Evolutionary conservation across 2,888 invertebrate species (phyloP).

Genomic region (Bellardia bayeri): DNA sequence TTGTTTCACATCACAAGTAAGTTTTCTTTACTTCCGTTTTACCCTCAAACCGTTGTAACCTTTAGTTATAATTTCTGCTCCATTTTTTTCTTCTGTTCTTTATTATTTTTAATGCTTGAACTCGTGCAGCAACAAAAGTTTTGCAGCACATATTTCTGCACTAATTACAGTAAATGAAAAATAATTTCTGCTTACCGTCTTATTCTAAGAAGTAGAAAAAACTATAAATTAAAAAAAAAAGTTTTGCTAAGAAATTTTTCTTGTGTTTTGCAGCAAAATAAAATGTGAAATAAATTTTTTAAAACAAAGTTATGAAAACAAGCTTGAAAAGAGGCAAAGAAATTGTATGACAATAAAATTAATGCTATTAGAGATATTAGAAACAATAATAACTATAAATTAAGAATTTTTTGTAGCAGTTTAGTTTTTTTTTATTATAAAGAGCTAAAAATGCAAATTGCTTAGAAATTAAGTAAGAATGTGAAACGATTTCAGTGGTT

Average conservation of each 20-base stretch:
- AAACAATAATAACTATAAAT: conserved; percentile 24
- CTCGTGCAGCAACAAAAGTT: conserved; percentile 43
- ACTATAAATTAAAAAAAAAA: conserved; percentile 23
- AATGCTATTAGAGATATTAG: conserved; percentile 49
- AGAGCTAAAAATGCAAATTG: background rate
- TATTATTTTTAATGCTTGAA: conserved; percentile 35
- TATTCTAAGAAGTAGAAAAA: conserved; percentile 17
- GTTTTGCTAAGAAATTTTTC: conserved; percentile 47
- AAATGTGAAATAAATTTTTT: conserved; percentile 30
- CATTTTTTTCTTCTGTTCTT: conserved; percentile 25
- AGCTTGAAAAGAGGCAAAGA: background rate
- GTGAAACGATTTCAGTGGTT: too few species aligned
- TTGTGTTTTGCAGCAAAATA: conserved; percentile 4
- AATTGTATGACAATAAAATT: conserved; percentile 57
- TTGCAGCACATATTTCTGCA: conserved; percentile 69
- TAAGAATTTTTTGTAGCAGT: background rate
- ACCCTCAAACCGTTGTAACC: conserved; percentile 41
- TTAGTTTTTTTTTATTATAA: background rate
- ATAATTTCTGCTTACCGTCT: conserved; percentile 67
- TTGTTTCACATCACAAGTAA: conserved; percentile 56
- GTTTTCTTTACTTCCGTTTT: conserved; percentile 19
- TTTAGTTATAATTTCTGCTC: conserved; percentile 41
- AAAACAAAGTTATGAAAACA: conserved; percentile 45
- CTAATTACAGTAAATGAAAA: conserved; percentile 73
- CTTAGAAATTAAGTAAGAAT: too few species aligned